Evolutionary conservation across 2,888 invertebrate genomes (phyloP), one percentile per base, ranked within the genome.

Genomic region (Lacanobia oleracea): DNA sequence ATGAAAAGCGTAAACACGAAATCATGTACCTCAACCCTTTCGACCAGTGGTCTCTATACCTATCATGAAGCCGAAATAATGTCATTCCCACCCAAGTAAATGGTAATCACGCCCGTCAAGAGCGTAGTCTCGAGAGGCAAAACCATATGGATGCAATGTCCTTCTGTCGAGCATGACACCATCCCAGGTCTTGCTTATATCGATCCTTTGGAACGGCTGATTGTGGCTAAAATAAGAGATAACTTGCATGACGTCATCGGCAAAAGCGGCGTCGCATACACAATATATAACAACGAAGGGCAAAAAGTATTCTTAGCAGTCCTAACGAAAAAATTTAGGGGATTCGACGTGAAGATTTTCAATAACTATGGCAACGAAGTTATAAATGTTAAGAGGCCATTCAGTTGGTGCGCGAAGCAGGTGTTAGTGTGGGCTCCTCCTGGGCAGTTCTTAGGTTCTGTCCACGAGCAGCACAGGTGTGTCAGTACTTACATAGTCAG

Each of bases 291-390:
- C 65, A 88, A 84, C 0, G 65, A 79, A 54, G 91, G 92, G 0
- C 89, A 94, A 45, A 94, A 94, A 70, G 90, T 94, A 0, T 94
- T 94, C 67, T 27, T 94, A 8, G 94, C 92, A 0, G 88, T 91
- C 0, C 83, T 88, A 50, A 83, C 87, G 1, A 88, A 82, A 21
- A 68, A 50, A 1, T 86, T 77, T 51, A 85, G 65, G 16, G 86
- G 84, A 40, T 90, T 90, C 67, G 66, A 88, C 40, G 75, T 94
- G 0, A 92, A 87, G 71, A 88, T 94, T 16, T 94, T 86, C 75
- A 94, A 94, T 60, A 72, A 82, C 43, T 94, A 94, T 65, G 94
- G 94, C 0, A 94, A 93, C 50, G 93, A 94, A 82, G 89, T 94
- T 0, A 91, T 94, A 7, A 77, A 91, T 72, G 86, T 94, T 0